Conservation (phyloP, 2,888 invertebrate species). For the Allacma fusca region DNA sequence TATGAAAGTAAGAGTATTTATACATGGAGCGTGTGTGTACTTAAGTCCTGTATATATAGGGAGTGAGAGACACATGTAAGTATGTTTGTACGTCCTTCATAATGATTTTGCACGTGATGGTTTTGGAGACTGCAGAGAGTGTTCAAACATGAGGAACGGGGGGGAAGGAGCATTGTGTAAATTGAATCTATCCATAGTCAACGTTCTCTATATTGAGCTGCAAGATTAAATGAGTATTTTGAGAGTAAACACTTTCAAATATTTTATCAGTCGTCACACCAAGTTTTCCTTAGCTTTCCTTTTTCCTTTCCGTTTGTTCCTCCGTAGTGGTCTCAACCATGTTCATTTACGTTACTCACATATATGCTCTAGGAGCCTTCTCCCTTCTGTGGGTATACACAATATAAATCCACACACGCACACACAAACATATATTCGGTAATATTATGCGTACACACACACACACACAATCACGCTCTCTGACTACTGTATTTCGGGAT, state of each 20-base stretch:
- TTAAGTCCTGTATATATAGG: not conserved
- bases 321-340: not conserved
- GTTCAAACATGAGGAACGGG: conserved; percentile 14
- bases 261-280: conserved; percentile 53
- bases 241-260: conserved; percentile 56
- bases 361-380: not conserved
- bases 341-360: not conserved
- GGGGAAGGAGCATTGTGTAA: conserved; percentile 37
- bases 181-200: conserved; percentile 38
- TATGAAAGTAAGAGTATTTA: not conserved
- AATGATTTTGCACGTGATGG: conserved; percentile 14
- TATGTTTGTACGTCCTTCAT: not conserved
- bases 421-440: not conserved
- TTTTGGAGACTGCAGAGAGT: conserved; percentile 18
- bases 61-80: not conserved
- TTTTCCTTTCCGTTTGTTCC: conserved; percentile 13
- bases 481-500: no score
- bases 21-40: conserved; percentile 1
- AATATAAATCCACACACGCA: no score
- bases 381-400: not conserved
- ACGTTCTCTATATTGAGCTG: conserved; percentile 53
- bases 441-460: conserved; percentile 15
- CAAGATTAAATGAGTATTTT: conserved; percentile 57
- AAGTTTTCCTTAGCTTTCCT: conserved; percentile 33
- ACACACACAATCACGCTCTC: conserved; percentile 25